phyloP scores from a whole-genome alignment of 2,888 invertebrate genomes.

The Drosophila mulleri region DNA sequence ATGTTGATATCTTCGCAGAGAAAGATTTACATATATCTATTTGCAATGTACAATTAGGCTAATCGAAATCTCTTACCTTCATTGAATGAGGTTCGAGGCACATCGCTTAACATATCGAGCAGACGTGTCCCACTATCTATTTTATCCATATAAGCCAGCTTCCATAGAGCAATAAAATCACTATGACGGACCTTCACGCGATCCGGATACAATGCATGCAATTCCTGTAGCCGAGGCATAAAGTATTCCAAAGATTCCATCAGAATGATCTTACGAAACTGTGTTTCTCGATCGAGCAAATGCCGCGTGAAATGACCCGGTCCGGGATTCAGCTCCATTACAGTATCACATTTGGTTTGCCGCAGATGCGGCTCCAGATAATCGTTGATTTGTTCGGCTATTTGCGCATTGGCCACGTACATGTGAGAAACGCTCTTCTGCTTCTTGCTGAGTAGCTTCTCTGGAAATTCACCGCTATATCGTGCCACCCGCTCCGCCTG shows the following conservation, averaged over 20 bases:
- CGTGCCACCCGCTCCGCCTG: conserved; percentile 53
- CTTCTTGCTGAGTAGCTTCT: conserved; percentile 79
- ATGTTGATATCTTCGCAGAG: conserved; percentile 86
- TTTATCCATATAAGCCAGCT: conserved; percentile 87
- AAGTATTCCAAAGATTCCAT: conserved; percentile 87
- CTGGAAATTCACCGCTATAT: conserved; percentile 74
- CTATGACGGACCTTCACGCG: conserved; percentile 82
- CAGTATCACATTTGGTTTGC: conserved; percentile 59
- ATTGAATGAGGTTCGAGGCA: conserved; percentile 85
- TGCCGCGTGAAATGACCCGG: conserved; percentile 87
- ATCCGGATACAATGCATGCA: conserved; percentile 72
- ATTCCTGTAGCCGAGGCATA: conserved; percentile 83
- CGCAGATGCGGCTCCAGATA: conserved; percentile 70
- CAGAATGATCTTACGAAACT: conserved; percentile 86
- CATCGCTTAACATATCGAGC: conserved; percentile 86
- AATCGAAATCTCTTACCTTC: conserved; percentile 84
- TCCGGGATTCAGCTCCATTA: conserved; percentile 90
- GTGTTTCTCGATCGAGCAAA: conserved; percentile 86
- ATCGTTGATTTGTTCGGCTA: conserved; percentile 72
- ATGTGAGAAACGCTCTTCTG: conserved; percentile 72
- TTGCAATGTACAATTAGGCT: not conserved
- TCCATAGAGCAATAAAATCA: conserved; percentile 88
- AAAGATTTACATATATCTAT: too few species aligned
- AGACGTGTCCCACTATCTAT: conserved; percentile 87
- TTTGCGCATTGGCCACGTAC: conserved; percentile 76